Conservation (phyloP, 2,888 invertebrate species). For the Halictus ligatus region DNA sequence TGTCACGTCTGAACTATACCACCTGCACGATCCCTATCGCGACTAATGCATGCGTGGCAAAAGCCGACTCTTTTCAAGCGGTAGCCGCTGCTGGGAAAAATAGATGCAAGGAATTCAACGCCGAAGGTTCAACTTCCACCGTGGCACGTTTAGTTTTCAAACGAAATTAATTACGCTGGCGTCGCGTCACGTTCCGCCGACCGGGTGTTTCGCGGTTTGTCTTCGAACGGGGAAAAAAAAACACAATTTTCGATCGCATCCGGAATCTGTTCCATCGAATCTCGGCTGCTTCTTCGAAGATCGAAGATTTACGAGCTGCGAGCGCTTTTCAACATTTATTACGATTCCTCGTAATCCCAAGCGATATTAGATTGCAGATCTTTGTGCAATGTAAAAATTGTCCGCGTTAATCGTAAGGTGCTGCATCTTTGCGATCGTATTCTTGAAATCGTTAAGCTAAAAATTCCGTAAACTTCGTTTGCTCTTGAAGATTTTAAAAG, state of each 20-base stretch:
- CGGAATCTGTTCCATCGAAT: background rate
- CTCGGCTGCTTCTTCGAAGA: background rate
- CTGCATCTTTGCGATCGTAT: too few species aligned
- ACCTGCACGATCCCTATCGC: slow-evolving; percentile 71
- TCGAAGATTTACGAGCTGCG: background rate
- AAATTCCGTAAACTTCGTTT: too few species aligned
- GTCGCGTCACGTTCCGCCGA: background rate
- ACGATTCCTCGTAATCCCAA: background rate
- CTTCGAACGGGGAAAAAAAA: background rate
- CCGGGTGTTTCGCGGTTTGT: background rate
- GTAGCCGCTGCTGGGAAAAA: slow-evolving; percentile 59
- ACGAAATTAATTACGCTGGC: slow-evolving; percentile 4
- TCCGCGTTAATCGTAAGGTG: background rate
- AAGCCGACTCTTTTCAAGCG: slow-evolving; percentile 69
- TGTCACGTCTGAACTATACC: slow-evolving; percentile 70
- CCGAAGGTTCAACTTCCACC: slow-evolving; percentile 37
- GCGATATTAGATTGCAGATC: background rate
- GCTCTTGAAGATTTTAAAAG: too few species aligned
- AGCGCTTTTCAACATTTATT: background rate
- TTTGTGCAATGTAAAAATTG: background rate
- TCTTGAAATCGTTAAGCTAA: too few species aligned
- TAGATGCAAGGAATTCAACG: slow-evolving; percentile 48
- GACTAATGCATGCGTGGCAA: slow-evolving; percentile 68
- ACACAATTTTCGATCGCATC: background rate
- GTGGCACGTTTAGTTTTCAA: slow-evolving; percentile 21